A percentile compares a stretch with the other conserved stretches of the same genome.
Evolutionary conservation across 2,888 invertebrate genomes (phyloP).

Genomic region (Drosophila seclusa): DNA sequence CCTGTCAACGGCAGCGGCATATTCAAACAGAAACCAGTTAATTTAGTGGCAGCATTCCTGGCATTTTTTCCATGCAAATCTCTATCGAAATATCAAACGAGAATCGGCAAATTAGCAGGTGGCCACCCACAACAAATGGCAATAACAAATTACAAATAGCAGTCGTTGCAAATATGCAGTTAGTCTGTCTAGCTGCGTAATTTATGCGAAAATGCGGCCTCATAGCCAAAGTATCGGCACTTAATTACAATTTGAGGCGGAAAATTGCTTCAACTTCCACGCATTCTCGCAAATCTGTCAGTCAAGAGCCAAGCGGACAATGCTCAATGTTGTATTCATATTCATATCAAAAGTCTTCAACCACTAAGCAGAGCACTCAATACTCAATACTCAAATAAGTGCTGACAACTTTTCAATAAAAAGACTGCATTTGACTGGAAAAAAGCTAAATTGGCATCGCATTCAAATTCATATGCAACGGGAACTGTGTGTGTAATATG

Average conservation of each 20-base stretch:
- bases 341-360: constrained; percentile 1
- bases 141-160: constrained; percentile 10
- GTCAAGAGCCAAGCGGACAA: constrained; percentile 11
- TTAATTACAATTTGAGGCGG: constrained; percentile 41
- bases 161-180: not conserved
- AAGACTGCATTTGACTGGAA: not conserved
- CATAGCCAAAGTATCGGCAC: constrained; percentile 40
- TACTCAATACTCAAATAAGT: not conserved
- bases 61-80: constrained; percentile 39
- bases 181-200: constrained; percentile 42
- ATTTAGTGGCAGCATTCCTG: constrained; percentile 31
- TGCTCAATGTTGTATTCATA: constrained; percentile 5
- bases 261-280: constrained; percentile 34
- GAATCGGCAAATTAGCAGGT: constrained; percentile 58
- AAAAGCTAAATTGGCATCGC: not conserved
- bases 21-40: constrained; percentile 15
- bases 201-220: constrained; percentile 69
- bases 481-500: not conserved
- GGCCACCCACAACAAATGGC: constrained; percentile 44
- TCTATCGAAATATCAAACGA: constrained; percentile 13
- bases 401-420: not conserved
- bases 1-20: constrained; percentile 24
- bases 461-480: not conserved
- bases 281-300: constrained; percentile 45
- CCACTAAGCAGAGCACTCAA: not conserved